Conservation (phyloP, 2,888 invertebrate species). For the Chrysotoxum bicinctum region DNA sequence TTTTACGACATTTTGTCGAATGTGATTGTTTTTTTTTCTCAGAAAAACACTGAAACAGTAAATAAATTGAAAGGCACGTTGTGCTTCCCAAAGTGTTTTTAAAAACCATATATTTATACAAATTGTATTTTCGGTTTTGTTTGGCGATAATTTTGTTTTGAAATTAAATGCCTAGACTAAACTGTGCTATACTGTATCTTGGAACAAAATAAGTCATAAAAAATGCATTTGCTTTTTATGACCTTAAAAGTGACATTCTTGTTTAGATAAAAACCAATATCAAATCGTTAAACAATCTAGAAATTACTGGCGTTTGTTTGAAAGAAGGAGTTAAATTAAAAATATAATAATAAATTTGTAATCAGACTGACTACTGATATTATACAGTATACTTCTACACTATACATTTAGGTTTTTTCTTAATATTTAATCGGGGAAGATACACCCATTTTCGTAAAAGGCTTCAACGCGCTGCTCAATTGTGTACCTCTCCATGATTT, state of each 20-base stretch:
- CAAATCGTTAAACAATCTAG: neutral
- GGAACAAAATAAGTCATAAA: neutral
- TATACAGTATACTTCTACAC: too few relatives aligned
- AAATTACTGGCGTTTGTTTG: neutral
- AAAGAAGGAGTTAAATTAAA: neutral
- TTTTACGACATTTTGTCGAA: slow-evolving; percentile 68
- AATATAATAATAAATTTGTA: too few relatives aligned
- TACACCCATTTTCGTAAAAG: too few relatives aligned
- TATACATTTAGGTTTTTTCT: too few relatives aligned
- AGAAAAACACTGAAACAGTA: slow-evolving; percentile 29
- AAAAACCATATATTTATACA: slow-evolving; percentile 62
- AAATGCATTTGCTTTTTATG: slow-evolving; percentile 24
- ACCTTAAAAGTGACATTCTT: slow-evolving; percentile 6
- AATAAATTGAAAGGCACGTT: slow-evolving; percentile 23
- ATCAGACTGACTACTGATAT: too few relatives aligned
- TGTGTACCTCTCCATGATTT: too few relatives aligned
- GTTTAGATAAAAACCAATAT: slow-evolving; percentile 5
- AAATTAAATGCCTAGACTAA: slow-evolving; percentile 54
- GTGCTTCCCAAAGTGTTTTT: slow-evolving; percentile 57
- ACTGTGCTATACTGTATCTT: neutral
- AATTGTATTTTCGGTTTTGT: slow-evolving; percentile 44
- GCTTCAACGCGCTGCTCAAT: too few relatives aligned
- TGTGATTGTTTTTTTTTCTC: slow-evolving; percentile 61
- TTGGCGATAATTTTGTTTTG: slow-evolving; percentile 62
- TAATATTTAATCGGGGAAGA: too few relatives aligned